A percentile compares a stretch with the other conserved stretches of the same genome.
These are phyloP conservation scores for Chorisops tibialis DNA, from an alignment of 2,888 invertebrate species.

Conservation along the genomic window DNA sequence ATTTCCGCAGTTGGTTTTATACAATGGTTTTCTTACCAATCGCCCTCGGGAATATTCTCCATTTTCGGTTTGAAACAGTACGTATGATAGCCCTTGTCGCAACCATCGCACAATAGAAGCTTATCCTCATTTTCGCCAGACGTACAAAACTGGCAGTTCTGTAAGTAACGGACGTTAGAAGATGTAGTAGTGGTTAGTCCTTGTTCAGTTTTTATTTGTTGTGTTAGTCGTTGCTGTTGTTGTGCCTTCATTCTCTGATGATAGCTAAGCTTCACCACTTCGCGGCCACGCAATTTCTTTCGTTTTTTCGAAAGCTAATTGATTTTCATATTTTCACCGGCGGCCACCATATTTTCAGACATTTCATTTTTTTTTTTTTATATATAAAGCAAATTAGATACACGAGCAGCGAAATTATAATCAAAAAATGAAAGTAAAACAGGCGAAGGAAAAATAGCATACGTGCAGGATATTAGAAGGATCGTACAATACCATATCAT, in stretches of 20 bases:
- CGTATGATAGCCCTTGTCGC: slow-evolving; percentile 97
- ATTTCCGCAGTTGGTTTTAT: background rate
- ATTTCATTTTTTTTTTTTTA: too few species aligned
- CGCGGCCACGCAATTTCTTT: background rate
- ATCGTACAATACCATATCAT: too few species aligned
- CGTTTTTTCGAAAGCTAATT: slow-evolving; percentile 13
- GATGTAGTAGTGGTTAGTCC: slow-evolving; percentile 16
- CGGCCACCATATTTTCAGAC: slow-evolving; percentile 12
- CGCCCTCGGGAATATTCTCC: slow-evolving; percentile 95
- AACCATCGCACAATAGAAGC: slow-evolving; percentile 91
- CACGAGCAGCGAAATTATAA: slow-evolving; percentile 22
- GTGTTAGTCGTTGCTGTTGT: slow-evolving; percentile 8
- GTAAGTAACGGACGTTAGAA: slow-evolving; percentile 46
- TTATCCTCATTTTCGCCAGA: slow-evolving; percentile 95
- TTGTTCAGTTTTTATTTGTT: background rate
- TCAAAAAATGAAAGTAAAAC: background rate
- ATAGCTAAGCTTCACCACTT: background rate
- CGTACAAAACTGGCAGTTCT: slow-evolving; percentile 97
- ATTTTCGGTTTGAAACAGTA: slow-evolving; percentile 97
- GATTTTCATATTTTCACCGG: slow-evolving; percentile 12
- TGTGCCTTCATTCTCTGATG: background rate
- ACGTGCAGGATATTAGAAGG: background rate
- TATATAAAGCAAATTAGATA: slow-evolving; percentile 15
- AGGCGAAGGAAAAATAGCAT: background rate
- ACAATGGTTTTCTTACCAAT: slow-evolving; percentile 73